Conservation (phyloP, 2,113 vertebrate genomes). For the Tinamus guttatus region DNA sequence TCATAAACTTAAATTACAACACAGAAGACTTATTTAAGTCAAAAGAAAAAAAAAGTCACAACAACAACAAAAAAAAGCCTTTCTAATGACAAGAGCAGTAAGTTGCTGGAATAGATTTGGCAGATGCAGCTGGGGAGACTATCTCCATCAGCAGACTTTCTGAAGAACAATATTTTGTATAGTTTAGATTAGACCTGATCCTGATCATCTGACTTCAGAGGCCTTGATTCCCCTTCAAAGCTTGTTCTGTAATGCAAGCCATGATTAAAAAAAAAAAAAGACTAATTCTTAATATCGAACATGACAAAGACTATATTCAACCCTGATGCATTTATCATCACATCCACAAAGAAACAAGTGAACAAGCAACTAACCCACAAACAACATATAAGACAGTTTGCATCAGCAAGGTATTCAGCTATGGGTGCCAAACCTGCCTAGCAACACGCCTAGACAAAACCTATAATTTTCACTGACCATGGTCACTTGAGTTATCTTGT, state of each 20-base stretch:
- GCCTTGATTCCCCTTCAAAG: not conserved
- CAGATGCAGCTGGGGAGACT: not conserved
- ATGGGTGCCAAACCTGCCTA: not conserved
- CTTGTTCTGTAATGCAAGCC: not conserved
- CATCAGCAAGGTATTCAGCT: not conserved
- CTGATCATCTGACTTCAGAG: not conserved
- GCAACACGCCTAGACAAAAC: not conserved
- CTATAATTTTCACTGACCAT: not conserved
- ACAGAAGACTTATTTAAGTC: not conserved
- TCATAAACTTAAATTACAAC: not conserved
- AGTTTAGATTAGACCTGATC: not conserved
- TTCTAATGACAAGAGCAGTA: not conserved
- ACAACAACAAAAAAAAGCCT: not conserved
- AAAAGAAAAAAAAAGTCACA: not conserved
- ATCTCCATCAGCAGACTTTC: not conserved
- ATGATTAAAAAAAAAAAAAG: too few relatives aligned
- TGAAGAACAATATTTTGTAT: not conserved
- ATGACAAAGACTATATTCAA: not conserved
- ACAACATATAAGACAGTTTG: not conserved
- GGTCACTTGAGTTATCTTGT: not conserved
- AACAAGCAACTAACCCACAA: not conserved
- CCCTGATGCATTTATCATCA: not conserved
- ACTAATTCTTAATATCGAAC: not conserved
- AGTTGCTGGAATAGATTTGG: not conserved
- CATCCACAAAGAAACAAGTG: not conserved